Evolutionary conservation across 1,140 invertebrate genomes (phyloP), one percentile per base, ranked within the genome.

Genomic region (Caenorhabditis inopinata): DNA sequence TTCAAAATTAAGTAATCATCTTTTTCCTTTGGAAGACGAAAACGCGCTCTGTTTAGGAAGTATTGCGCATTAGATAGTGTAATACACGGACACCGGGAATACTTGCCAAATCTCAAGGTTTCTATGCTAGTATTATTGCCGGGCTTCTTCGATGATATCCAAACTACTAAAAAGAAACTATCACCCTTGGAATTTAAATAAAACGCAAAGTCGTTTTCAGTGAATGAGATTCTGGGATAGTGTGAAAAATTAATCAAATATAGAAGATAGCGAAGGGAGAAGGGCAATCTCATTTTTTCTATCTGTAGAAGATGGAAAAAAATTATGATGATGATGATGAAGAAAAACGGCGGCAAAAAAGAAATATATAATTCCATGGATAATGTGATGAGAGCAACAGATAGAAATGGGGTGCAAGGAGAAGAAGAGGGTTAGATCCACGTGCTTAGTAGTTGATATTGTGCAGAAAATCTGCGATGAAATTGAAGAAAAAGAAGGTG

Each of bases 361-460:
- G 49, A 58, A 58, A 58, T 58, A 23, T 58, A 58, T 58, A 58
- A 58, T 58, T 58, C 51, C 51, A 58, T 58, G 51, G 51, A 58
- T 58, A 58, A 58, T 58, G 51, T 58, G 51, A 58, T 58, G 51
- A 58, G 51, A 58, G 51, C 35, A 29, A 58, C 29, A 58, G 27
- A 58, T 29, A 58, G 51, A 32, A 32, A 32, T 58, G 51, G 27
- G 51, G 14, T 47, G 46, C 46, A 18, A 58, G 51, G 35, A 51
- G 27, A 51, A 51, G 48, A 51, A 23, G 18, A 23, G 23, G 23
- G 27, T 0, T n/a, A 51, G 51, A 58, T 58, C 51, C 51, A 58
- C 51, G 51, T 58, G 51, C 51, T 58, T 32, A 58, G 51, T 16
- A 58, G 51, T 58, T 58, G 25, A 32, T 25, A 58, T 58, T 51